phyloP scores from a whole-genome alignment of 1,140 invertebrate genomes.

The Drosophila bipectinata region DNA sequence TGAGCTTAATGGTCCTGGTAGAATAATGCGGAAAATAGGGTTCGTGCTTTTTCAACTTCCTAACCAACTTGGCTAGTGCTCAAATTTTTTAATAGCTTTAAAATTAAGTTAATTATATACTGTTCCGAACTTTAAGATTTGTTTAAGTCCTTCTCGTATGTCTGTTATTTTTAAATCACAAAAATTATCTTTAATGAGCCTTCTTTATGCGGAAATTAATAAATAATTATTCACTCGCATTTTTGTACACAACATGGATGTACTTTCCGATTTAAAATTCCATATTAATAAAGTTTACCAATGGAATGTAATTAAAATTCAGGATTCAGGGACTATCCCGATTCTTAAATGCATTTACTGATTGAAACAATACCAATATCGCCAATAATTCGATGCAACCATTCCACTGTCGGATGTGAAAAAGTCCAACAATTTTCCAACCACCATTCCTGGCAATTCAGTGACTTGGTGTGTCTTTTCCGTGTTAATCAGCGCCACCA shows the following conservation, averaged over 20 bases:
- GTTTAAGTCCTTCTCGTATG: no score
- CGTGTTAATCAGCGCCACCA: conserved; percentile 69
- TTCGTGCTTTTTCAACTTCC: not conserved
- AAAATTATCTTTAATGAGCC: no score
- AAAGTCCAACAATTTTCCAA: not conserved
- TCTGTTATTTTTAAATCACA: no score
- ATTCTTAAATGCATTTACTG: conserved; percentile 13
- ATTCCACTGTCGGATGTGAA: not conserved
- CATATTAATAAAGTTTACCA: no score
- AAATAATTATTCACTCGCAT: no score
- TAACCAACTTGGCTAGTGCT: not conserved
- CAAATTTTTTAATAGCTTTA: not conserved
- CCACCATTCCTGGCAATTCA: conserved; percentile 12
- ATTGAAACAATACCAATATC: conserved; percentile 25
- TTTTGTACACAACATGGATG: not conserved
- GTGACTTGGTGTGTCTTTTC: conserved; percentile 14
- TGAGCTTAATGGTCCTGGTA: conserved; percentile 1
- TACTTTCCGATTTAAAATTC: not conserved
- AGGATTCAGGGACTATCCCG: not conserved
- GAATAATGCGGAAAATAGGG: conserved; percentile 9
- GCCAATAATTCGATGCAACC: conserved; percentile 16
- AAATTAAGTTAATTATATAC: not conserved
- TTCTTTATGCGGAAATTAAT: no score
- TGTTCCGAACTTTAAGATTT: no score
- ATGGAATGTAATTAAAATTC: conserved; percentile 24